Evolutionary conservation across 92 coral and sea anemone species (phyloP).

Genomic region (Siderastrea radians): DNA sequence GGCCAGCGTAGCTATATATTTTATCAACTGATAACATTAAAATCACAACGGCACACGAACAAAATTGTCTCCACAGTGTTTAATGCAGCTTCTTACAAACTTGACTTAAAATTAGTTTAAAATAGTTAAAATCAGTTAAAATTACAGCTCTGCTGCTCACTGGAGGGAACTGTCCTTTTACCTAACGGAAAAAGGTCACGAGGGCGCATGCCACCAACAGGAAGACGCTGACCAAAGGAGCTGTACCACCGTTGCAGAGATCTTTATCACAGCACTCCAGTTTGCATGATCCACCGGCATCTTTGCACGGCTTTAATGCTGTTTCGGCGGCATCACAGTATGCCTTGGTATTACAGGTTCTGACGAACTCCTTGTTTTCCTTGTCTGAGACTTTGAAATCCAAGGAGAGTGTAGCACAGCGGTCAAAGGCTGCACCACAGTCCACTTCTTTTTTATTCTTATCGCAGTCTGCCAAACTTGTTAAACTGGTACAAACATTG

Average conservation of each 20-base stretch:
- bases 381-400: background rate
- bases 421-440: background rate
- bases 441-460: background rate
- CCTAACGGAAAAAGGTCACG: background rate
- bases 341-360: too few species aligned
- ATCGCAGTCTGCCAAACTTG: constrained; percentile 28
- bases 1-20: too few species aligned
- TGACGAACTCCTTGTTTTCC: too few species aligned
- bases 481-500: constrained; percentile 12
- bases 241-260: constrained; percentile 6
- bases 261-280: constrained; percentile 1
- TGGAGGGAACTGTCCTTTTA: background rate
- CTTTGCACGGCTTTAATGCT: background rate
- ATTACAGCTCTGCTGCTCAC: background rate
- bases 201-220: constrained; percentile 22
- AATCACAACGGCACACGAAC: background rate
- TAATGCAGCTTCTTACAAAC: background rate
- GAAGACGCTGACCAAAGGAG: constrained; percentile 5
- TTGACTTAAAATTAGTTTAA: too few species aligned
- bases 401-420: background rate
- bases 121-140: background rate
- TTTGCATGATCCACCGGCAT: background rate
- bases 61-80: background rate
- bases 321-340: background rate
- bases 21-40: background rate